phyloP scores from a whole-genome alignment of 1,140 invertebrate genomes.

The Vollenhovia emeryi region DNA sequence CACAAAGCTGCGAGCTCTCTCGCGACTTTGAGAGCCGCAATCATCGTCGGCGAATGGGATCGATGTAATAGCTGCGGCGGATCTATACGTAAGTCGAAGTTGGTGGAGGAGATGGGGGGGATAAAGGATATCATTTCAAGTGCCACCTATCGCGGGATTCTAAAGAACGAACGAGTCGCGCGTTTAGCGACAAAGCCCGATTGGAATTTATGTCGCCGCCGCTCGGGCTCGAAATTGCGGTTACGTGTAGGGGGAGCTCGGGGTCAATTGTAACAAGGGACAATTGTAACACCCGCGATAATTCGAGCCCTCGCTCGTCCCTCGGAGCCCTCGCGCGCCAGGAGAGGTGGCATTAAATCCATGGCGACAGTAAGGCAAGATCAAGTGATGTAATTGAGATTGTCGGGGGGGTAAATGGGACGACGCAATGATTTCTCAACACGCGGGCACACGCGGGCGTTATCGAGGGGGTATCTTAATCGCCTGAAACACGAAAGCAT shows the following conservation, averaged over 20 bases:
- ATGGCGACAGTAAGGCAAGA: slow-evolving; percentile 30
- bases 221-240: slow-evolving; percentile 33
- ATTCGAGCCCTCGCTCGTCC: slow-evolving; percentile 5
- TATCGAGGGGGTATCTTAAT: slow-evolving; percentile 9
- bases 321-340: no score
- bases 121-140: slow-evolving; percentile 44
- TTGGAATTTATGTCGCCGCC: slow-evolving; percentile 62
- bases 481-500: slow-evolving; percentile 1
- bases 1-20: slow-evolving; percentile 40
- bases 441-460: background rate
- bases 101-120: background rate
- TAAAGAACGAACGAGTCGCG: slow-evolving; percentile 60
- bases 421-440: background rate
- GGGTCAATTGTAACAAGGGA: slow-evolving; percentile 47
- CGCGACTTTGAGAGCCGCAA: slow-evolving; percentile 49
- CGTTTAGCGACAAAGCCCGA: slow-evolving; percentile 67
- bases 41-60: slow-evolving; percentile 49
- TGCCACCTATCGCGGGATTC: slow-evolving; percentile 56
- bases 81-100: slow-evolving; percentile 44
- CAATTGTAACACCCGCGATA: slow-evolving; percentile 45
- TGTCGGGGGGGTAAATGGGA: slow-evolving; percentile 2
- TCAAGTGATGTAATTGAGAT: slow-evolving; percentile 37
- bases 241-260: slow-evolving; percentile 14
- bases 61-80: slow-evolving; percentile 36
- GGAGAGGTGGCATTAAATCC: slow-evolving; percentile 14